Evolutionary conservation across 2,797 vertebrate species (phyloP), one percentile per base, ranked within the genome.

Genomic region (Novumbra hubbsi): DNA sequence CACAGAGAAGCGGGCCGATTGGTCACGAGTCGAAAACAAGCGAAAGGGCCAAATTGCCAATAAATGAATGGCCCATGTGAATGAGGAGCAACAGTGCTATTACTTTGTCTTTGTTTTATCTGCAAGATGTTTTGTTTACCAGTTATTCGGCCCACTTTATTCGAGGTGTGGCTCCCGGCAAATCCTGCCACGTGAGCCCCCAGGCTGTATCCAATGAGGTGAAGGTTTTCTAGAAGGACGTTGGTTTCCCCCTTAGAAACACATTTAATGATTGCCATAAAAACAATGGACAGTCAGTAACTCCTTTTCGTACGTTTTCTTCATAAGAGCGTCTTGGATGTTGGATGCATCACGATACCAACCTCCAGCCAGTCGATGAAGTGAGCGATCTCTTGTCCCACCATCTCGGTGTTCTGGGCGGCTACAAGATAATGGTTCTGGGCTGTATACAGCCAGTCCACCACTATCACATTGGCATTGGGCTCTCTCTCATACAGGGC

Each of bases 301-400:
- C 63, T 64, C 14, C 28, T 15, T 7, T 14, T 57, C 17, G 17
- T 6, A 30, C 3, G 4, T 65, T 17, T 65, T 15, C 14, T 65
- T 65, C 19, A 30, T 0, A 65, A 32, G 38, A 19, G 2, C 7
- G 30, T 66, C 32, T 38, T 30, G 6, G 27, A 30, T 65, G 27
- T 34, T 17, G 34, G 2, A 38, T 38, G 64, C 17, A 7, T 66
- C 30, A 66, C 63, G 16, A 6, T 8, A 81, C 92, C 85, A 74
- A 94, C 94, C 93, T 95, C 87, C 0, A 95, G 82, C 94, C 94
- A 95, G 83, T 94, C 91, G 5, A 95, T 92, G 85, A 94, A 94
- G 78, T 63, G 83, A 1, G 91, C 93, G 0, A 94, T 85, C 80
- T 92, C 92, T 70, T 82, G 87, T 48, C 94, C 94, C 80, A 94